These are phyloP conservation scores for Narcine bancroftii DNA, from an alignment of 2,113 vertebrate species.

Conservation along the genomic window DNA sequence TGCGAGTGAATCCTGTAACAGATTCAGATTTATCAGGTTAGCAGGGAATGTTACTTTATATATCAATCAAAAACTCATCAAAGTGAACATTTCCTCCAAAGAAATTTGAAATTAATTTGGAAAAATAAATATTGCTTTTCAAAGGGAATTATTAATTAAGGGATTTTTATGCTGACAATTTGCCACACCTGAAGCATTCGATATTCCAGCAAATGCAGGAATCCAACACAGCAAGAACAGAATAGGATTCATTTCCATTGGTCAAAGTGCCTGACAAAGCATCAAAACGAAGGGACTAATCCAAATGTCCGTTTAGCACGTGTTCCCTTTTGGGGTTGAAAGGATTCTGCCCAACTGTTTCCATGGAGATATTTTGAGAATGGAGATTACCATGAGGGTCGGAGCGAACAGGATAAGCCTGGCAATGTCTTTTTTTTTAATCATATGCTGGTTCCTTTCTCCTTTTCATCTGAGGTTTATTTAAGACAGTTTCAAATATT, in stretches of 20 bases:
- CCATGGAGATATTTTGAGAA: background rate
- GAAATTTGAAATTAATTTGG: background rate
- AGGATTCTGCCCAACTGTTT: background rate
- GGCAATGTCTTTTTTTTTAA: background rate
- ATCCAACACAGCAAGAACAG: background rate
- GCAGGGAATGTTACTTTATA: background rate
- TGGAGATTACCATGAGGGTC: background rate
- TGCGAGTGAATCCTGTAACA: background rate
- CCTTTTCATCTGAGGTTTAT: background rate
- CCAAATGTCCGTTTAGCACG: background rate
- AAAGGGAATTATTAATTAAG: background rate
- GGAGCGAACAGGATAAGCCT: background rate
- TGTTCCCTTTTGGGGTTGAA: background rate
- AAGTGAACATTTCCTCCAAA: background rate
- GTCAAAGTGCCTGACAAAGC: background rate
- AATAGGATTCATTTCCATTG: background rate
- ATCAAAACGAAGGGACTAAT: background rate
- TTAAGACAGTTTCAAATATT: background rate
- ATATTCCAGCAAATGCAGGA: background rate
- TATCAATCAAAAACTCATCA: background rate
- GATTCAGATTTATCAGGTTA: background rate
- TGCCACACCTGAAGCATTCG: background rate
- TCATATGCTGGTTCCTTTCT: background rate
- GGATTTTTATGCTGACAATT: background rate
- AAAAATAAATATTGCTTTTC: background rate